Base-by-base conservation (phyloP, 2,888 invertebrate genomes). In the Psococerastis gibbosa region DNA sequence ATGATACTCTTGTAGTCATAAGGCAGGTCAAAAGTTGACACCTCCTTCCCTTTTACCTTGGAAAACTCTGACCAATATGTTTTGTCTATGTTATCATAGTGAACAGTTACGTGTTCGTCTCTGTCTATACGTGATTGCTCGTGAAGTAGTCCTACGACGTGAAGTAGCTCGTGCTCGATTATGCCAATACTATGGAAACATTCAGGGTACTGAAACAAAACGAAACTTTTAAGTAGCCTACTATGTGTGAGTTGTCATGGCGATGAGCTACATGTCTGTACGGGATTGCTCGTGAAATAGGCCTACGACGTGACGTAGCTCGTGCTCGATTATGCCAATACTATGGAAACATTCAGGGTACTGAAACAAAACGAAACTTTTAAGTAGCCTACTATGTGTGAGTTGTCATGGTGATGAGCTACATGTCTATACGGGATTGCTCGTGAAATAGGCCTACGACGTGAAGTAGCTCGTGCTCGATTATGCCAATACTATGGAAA, bases 1-100 rank as follows among this genome's bases (percentile, higher is more conserved):
- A 56, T 56, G 3, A 56, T 50, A 41, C 56, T 56, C 22, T 49
- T 49, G 33, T 52, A 53, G 42, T 55, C 52, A 41, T 56, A 56
- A 2, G 53, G 51, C 11, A 54, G 44, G 18, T 49, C 49, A 41
- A 48, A 54, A 11, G 52, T 50, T 8, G 53, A 49, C 5, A 52
- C 50, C 6, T 49, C 46, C 11, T 45, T 43, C 5, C 46, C 44
- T 3, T 48, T 43, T 6, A 49, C 53, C 47, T 54, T 54, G 8
- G 41, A 45, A 42, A 55, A 55, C 46, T 55, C 53, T 8, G 44
- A 47, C 43, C 49, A 47, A 45, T 50, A 52, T 17, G 49, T 54
- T 44, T 51, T 45, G 34, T 53, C 52, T 11, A 56, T 54, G 41
- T 55, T 55, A 15, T 55, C 52, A 54, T 54, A 55, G 9, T 51